Evolutionary conservation across 2,113 vertebrate species (phyloP).

Genomic region (Rhea pennata): DNA sequence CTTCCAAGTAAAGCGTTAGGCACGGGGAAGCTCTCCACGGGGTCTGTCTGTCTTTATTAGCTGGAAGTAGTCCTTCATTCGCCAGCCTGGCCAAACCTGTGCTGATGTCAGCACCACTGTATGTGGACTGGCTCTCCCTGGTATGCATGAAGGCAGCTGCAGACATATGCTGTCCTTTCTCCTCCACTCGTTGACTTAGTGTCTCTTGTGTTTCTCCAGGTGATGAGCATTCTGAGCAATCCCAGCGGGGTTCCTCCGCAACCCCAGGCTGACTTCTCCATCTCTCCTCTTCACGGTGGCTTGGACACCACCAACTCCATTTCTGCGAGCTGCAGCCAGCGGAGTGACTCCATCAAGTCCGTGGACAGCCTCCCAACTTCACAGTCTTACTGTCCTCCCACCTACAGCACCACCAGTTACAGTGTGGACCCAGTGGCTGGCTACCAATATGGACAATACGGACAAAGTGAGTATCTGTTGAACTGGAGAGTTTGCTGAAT

Average conservation of each 20-base stretch:
- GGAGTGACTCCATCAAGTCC: slow-evolving; percentile 94
- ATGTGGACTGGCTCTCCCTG: background rate
- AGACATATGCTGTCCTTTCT: accelerated
- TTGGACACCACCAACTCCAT: slow-evolving; percentile 93
- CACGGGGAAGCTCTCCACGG: background rate
- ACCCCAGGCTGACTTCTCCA: slow-evolving; percentile 97
- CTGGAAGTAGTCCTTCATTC: background rate
- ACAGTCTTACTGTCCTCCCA: slow-evolving; percentile 98
- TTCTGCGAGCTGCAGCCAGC: slow-evolving; percentile 98
- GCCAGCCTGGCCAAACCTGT: background rate
- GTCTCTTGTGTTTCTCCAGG: slow-evolving; percentile 76
- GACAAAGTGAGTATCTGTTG: slow-evolving; percentile 90
- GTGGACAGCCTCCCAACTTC: slow-evolving; percentile 95
- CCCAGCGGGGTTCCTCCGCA: slow-evolving; percentile 90
- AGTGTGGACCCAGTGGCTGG: slow-evolving; percentile 97
- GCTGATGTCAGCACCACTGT: background rate
- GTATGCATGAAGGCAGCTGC: background rate
- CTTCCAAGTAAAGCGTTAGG: background rate
- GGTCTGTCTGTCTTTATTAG: background rate
- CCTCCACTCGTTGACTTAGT: accelerated
- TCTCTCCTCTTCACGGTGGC: slow-evolving; percentile 94
- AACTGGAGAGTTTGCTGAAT: background rate
- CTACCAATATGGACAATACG: slow-evolving; percentile 98
- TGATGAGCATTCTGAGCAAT: slow-evolving; percentile 98
- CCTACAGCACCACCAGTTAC: slow-evolving; percentile 98